Conservation (phyloP, 2,797 vertebrate species). For the Staurois parvus region DNA sequence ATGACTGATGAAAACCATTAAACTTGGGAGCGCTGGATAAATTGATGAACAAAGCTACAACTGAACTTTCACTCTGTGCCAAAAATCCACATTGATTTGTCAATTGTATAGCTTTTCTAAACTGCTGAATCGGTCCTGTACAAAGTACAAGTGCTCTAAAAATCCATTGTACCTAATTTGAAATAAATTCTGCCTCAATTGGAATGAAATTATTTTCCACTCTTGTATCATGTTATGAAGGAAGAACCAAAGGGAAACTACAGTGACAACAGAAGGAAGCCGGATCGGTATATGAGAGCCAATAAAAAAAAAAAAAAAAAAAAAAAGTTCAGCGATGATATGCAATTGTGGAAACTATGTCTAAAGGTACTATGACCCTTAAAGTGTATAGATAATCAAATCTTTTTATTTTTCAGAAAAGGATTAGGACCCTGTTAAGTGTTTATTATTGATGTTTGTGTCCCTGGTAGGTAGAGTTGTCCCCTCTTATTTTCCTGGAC, state of each 20-base stretch:
- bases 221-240: neutral
- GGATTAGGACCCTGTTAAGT: too few relatives aligned
- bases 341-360: too few relatives aligned
- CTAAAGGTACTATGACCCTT: too few relatives aligned
- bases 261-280: constrained; percentile 6
- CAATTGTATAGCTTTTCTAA: neutral
- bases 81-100: constrained; percentile 11
- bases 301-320: too few relatives aligned
- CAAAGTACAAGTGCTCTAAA: neutral
- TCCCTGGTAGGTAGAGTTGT: too few relatives aligned
- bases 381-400: too few relatives aligned
- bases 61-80: neutral
- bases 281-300: neutral
- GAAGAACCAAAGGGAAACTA: neutral
- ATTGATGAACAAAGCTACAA: neutral
- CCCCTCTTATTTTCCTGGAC: too few relatives aligned
- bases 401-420: too few relatives aligned
- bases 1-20: neutral
- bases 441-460: too few relatives aligned
- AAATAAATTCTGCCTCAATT: constrained; percentile 31
- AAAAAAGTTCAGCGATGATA: too few relatives aligned
- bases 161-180: constrained; percentile 2
- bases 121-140: neutral
- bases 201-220: neutral
- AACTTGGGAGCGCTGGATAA: neutral